Base-by-base conservation (phyloP, 2,888 invertebrate species). In the Chrysolina oricalcia region DNA sequence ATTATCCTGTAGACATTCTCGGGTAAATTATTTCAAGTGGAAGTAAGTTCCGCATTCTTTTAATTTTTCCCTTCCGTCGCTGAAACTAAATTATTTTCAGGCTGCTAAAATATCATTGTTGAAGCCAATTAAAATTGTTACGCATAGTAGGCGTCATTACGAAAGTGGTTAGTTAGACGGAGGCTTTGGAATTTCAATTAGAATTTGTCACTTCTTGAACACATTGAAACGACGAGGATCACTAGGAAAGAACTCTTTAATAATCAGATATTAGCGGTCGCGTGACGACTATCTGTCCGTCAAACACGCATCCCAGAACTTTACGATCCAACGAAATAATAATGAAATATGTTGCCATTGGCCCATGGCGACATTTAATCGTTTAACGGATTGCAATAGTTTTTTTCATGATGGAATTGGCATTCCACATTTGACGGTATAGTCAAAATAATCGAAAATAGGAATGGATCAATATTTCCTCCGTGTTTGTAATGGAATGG, bases 171-270 rank as follows among this genome's bases (percentile, higher is more conserved):
- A 85, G 85, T 85, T 82, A 84, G 83, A 83, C 85, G 83, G 84
- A 82, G 84, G 85, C 86, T 87, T 84, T 86, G 87, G 88, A 88
- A 88, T 88, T 88, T 85, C 87, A 88, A 88, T 88, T 88, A 88
- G 87, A 86, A 88, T 88, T 88, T 87, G 87, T 88, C 88, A 88
- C 87, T 88, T 86, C 87, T 87, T 86, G 86, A 86, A 85, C 84
- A 83, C 85, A 85, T 85, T 85, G 85, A 86, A 86, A 84, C 82
- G 81, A 84, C 81, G 81, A 80, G 78, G 79, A 80, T 82, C 77
- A 77, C 75, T 78, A 72, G 80, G 78, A 82, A 82, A 82, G 76
- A 80, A 81, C 79, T 80, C 75, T 76, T 72, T 77, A 79, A 78
- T 81, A 81, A 81, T 81, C 78, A 78, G 78, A 81, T 81, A 81